Evolutionary conservation across 2,888 invertebrate species (phyloP), one percentile per base, ranked within the genome.

Genomic region (Buathra laborator): DNA sequence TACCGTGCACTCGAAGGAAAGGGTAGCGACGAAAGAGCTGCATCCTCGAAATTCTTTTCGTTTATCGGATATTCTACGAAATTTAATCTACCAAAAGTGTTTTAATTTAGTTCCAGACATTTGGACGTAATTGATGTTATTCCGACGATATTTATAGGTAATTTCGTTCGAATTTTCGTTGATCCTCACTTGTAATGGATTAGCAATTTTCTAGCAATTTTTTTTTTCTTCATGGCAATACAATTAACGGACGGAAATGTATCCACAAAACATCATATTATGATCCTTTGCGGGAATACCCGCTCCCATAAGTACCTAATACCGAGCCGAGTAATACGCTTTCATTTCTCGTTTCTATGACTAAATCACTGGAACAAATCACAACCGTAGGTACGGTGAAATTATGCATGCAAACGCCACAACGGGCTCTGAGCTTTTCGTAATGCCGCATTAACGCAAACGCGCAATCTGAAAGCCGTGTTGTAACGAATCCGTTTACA

Each of bases 21-120:
- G 12, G 48, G 6, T 9, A 48, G 48, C n/a, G 48, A 48, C n/a
- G 48, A n/a, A 48, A 48, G 48, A 29, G 2, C 14, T 29, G 62
- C 29, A 62, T 14, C 62, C 29, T 32, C 62, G 62, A 29, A 12
- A 62, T 32, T 62, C 32, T 12, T 62, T 62, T 32, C 62, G 62
- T 29, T 14, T 29, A 62, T 62, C 62, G 62, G 29, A 32, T 62
- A 10, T 62, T 37, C 37, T 37, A 37, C 62, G 62, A 29, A 0
- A 5, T 32, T 62, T 10, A 14, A 32, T 32, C 62, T 62, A 12
- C 62, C 14, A 7, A 32, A 62, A 12, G 14, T 10, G 32, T 48
- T n/a, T 48, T 32, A 62, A 62, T 62, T 62, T 32, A 14, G 37
- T 37, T 37, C 37, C 37, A 5, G 37, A 37, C 37, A 9, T 37